A percentile compares a stretch with the other conserved stretches of the same genome.
phyloP scores from a whole-genome alignment of 30 jellyfish, hydroid and myxozoan genomes.

The Aurelia aurita region DNA sequence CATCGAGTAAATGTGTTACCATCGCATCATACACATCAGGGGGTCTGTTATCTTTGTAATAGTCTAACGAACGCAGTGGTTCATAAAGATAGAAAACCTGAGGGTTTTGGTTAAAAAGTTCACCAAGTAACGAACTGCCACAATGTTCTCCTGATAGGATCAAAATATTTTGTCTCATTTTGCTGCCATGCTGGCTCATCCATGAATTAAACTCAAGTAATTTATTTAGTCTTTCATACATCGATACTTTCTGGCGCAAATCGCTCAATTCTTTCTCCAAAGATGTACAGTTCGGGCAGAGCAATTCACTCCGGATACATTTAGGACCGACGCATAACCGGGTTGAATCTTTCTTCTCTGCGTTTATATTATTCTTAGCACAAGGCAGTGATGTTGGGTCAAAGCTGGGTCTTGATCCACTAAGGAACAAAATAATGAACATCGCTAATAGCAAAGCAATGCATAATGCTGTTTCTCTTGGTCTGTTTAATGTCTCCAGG shows the following conservation, averaged over 20 bases:
- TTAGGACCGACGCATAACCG: constrained; percentile 54
- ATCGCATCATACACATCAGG: constrained; percentile 98
- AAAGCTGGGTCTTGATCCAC: constrained; percentile 76
- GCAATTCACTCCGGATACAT: constrained; percentile 52
- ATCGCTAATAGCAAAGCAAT: constrained; percentile 81
- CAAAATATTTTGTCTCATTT: constrained; percentile 95
- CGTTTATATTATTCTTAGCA: constrained; percentile 10
- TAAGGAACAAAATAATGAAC: constrained; percentile 72
- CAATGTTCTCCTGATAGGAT: constrained; percentile 97
- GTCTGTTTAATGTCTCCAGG: constrained; percentile 62
- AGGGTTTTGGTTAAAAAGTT: constrained; percentile 96
- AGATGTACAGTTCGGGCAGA: constrained; percentile 66
- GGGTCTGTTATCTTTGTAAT: constrained; percentile 96
- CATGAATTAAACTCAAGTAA: constrained; percentile 97
- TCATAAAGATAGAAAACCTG: constrained; percentile 97
- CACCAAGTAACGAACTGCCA: constrained; percentile 98
- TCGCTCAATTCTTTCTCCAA: constrained; percentile 90
- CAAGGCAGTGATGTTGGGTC: constrained; percentile 45
- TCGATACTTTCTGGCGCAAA: constrained; percentile 94
- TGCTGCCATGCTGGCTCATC: constrained; percentile 99
- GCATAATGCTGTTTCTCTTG: constrained; percentile 90
- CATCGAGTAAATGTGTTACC: constrained; percentile 98
- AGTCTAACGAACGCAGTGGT: constrained; percentile 92
- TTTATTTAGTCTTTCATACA: constrained; percentile 97
- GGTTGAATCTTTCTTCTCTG: constrained; percentile 13